Conservation (phyloP, 2,888 invertebrate genomes). For the Keiferia lycopersicella region DNA sequence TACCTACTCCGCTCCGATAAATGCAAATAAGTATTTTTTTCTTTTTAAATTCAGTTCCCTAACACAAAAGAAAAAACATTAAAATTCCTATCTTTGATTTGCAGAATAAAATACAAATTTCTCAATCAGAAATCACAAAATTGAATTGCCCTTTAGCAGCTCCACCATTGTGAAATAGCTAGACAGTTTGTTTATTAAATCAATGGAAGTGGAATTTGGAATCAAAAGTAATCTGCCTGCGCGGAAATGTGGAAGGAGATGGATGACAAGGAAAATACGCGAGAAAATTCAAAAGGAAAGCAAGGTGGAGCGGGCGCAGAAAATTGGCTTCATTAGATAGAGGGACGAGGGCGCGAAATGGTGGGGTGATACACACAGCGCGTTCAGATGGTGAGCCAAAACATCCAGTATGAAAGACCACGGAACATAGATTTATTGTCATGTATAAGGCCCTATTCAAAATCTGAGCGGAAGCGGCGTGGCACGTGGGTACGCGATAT, state of each 20-base stretch:
- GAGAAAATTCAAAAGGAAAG: slow-evolving; percentile 76
- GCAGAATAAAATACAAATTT: neutral
- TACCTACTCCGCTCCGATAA: neutral
- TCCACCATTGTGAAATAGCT: slow-evolving; percentile 30
- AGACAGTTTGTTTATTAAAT: slow-evolving; percentile 62
- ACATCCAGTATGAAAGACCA: no score
- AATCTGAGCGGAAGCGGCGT: no score
- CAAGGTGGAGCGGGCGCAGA: slow-evolving; percentile 69
- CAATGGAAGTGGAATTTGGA: slow-evolving; percentile 70
- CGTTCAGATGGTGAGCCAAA: neutral
- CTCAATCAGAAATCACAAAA: slow-evolving; percentile 22
- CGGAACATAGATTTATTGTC: no score
- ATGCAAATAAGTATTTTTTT: neutral
- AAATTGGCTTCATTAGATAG: slow-evolving; percentile 80
- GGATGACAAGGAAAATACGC: slow-evolving; percentile 77
- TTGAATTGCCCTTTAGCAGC: slow-evolving; percentile 2
- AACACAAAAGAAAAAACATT: neutral
- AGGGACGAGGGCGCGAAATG: slow-evolving; percentile 54
- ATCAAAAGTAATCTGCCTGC: slow-evolving; percentile 76
- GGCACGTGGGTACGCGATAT: no score
- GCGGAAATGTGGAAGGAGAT: slow-evolving; percentile 72
- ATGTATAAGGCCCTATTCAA: no score
- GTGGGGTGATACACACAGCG: slow-evolving; percentile 1
- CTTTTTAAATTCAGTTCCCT: neutral
- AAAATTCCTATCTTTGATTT: neutral